Evolutionary conservation across 1,140 invertebrate species (phyloP), one percentile per base, ranked within the genome.

Genomic region (Panagrolaimus sp.): DNA sequence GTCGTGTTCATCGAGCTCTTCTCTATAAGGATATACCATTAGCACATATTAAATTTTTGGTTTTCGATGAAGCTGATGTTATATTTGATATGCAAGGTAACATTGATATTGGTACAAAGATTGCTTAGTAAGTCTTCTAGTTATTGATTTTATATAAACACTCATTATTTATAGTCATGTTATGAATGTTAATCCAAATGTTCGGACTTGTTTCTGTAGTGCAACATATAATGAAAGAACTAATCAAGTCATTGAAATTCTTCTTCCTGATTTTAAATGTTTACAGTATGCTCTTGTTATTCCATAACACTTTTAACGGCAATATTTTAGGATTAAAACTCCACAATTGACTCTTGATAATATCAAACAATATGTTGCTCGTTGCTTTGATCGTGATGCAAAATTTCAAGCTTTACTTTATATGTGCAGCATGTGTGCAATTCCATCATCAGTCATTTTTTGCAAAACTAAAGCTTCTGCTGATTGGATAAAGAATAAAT

Each of bases 371-470:
- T 97, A 91, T 85, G 98, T 92, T 86, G 93, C 98, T 1, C 89
- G 89, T 77, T 97, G 94, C 84, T 82, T 88, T 69, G 89, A 92
- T 63, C 88, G 89, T 73, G 82, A 85, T 47, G 85, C 86, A 8
- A 98, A 98, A 85, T 97, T 95, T 84, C 87, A 87, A 78, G 92
- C 94, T 8, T 72, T 99, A 72, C 89, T 90, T 61, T 96, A 96
- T 81, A 95, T 98, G 78, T 99, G 98, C 86, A 92, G 92, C 48
- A 89, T 90, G 27, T 90, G 98, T 53, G 92, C 92, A 25, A 91
- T 98, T 77, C 95, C 94, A 9, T 94, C 98, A 86, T 92, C 92
- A 0, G 98, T 98, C 79, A 97, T 98, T 81, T 99, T 99, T 85
- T 98, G 94, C 86, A 91, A 93, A 79, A 91, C 91, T 86, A 87